These are phyloP conservation scores for Apogon hyalosoma DNA, from an alignment of 2,797 vertebrate genomes.

Conservation along the genomic window DNA sequence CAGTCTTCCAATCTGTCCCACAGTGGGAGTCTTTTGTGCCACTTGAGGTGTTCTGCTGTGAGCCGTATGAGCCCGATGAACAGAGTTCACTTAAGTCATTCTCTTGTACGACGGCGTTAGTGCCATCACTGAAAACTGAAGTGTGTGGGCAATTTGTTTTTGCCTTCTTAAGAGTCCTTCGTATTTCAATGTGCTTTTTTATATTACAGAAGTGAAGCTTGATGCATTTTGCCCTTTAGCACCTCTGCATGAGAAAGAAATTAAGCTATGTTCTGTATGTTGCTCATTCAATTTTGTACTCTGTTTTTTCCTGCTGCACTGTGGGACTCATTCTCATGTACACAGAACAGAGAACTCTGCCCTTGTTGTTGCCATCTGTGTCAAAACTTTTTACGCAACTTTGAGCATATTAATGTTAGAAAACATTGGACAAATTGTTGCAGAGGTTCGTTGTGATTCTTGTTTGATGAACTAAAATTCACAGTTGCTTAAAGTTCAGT, in stretches of 20 bases:
- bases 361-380: too few relatives aligned
- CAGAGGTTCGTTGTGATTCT: too few relatives aligned
- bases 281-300: too few relatives aligned
- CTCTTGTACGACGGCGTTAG: slow-evolving; percentile 3
- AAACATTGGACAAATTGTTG: too few relatives aligned
- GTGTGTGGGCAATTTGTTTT: slow-evolving; percentile 1
- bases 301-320: too few relatives aligned
- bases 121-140: background rate
- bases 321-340: too few relatives aligned
- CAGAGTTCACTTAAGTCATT: slow-evolving; percentile 9
- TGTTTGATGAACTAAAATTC: too few relatives aligned
- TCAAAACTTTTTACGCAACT: too few relatives aligned
- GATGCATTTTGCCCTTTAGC: background rate
- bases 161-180: background rate
- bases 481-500: too few relatives aligned
- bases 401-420: too few relatives aligned
- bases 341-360: too few relatives aligned
- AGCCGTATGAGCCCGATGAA: slow-evolving; percentile 19
- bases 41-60: slow-evolving; percentile 13
- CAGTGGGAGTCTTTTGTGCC: slow-evolving; percentile 11
- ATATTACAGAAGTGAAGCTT: slow-evolving; percentile 12
- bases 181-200: slow-evolving; percentile 8
- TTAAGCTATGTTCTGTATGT: too few relatives aligned
- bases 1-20: slow-evolving; percentile 6
- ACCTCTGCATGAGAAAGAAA: background rate